Evolutionary conservation across 1,140 invertebrate genomes (phyloP).

Genomic region (Dinothrombium tinctorium): DNA sequence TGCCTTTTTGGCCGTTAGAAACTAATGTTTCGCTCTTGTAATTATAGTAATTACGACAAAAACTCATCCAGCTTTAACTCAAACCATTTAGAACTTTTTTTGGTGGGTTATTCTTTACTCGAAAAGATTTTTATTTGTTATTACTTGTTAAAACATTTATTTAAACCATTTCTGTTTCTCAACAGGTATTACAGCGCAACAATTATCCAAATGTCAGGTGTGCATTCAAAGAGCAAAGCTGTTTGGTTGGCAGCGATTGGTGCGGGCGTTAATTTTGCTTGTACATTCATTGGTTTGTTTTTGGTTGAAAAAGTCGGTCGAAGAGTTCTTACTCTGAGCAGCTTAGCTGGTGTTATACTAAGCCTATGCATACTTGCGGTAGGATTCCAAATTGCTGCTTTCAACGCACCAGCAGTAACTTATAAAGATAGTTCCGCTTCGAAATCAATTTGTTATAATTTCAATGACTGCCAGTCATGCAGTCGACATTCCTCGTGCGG

Average conservation of each 20-base stretch:
- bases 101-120: too few relatives aligned
- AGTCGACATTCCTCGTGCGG: constrained; percentile 23
- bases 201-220: constrained; percentile 36
- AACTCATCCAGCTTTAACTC: too few relatives aligned
- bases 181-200: constrained; percentile 27
- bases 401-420: constrained; percentile 22
- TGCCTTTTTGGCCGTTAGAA: too few relatives aligned
- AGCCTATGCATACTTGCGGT: constrained; percentile 25
- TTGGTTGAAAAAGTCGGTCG: constrained; percentile 34
- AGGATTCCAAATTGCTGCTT: constrained; percentile 27
- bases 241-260: constrained; percentile 35
- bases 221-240: constrained; percentile 26
- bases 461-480: constrained; percentile 17
- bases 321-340: constrained; percentile 27
- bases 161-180: too few relatives aligned
- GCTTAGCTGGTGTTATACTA: constrained; percentile 26
- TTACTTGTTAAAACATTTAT: too few relatives aligned
- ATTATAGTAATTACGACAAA: too few relatives aligned
- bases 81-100: too few relatives aligned
- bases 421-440: constrained; percentile 17
- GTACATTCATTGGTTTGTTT: constrained; percentile 31
- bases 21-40: too few relatives aligned
- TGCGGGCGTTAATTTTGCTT: constrained; percentile 30
- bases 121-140: too few relatives aligned
- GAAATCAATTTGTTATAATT: background rate